Evolutionary conservation across 2,113 vertebrate genomes (phyloP), one percentile per base, ranked within the genome.

Genomic region (Phrynosoma platyrhinos): DNA sequence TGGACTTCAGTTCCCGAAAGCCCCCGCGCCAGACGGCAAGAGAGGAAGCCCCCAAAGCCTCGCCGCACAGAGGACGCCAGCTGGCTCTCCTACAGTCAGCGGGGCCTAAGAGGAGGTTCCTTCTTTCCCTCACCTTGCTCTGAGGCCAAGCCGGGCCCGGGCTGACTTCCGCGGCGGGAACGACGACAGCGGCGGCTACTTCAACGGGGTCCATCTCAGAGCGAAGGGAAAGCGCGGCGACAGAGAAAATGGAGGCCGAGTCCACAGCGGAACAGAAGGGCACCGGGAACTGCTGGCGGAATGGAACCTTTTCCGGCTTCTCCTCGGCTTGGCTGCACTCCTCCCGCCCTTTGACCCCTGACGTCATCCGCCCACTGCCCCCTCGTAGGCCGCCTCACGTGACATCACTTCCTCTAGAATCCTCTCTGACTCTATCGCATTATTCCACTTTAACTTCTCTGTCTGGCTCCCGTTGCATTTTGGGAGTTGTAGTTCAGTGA

Each of bases 171-270:
- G 66, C 52, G 9, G 92, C 77, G 9, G 85, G 64, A 4, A 66
- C 86, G 23, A 86, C 86, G 47, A 53, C 84, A 18, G 83, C 87
- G 47, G 96, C 79, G 21, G 96, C 84, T n/a, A 97, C 83, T 91
- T 90, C 94, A 4, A 95, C 84, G 74, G 95, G 97, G 87, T 98
- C 97, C 97, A 98, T 94, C 0, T 68, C 8, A 21, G 42, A 9
- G 1, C 64, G 27, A 0, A 0, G 12, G 79, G 23, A 2, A 30
- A 74, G 36, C 62, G 75, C 0, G 5, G 1, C 8, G 20, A 21
- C 30, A 7, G 5, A 0, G 23, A 8, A 6, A 9, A 25, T 10
- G 9, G 32, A 75, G 36, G 16, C 72, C 40, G 7, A 42, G 5
- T 1, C 0, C 0, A 16, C 0, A 4, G 13, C 10, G 4, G 20